Evolutionary conservation across 2,888 invertebrate genomes (phyloP).

Genomic region (Bellardia pandia): DNA sequence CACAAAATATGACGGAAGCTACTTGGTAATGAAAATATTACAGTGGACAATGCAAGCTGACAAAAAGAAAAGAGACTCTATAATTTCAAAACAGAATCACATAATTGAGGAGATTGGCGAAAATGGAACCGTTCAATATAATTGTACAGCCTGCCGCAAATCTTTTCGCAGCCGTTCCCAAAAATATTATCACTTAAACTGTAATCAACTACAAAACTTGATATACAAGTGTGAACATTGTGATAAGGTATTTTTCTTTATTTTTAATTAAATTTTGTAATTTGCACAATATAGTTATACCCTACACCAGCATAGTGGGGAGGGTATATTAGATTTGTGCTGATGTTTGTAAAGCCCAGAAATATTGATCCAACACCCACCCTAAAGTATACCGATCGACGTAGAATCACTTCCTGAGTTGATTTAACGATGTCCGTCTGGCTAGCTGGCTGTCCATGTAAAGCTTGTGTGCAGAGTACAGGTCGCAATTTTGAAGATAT

Average conservation of each 20-base stretch:
- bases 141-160: conserved; percentile 88
- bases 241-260: conserved; percentile 77
- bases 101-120: conserved; percentile 52
- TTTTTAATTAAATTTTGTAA: background rate
- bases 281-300: background rate
- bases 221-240: conserved; percentile 85
- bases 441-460: no score
- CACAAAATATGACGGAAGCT: conserved; percentile 5
- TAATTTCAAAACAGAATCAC: conserved; percentile 57
- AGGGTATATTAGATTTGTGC: no score
- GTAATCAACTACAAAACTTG: conserved; percentile 85
- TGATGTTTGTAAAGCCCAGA: no score
- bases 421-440: no score
- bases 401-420: no score
- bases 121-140: conserved; percentile 81
- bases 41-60: conserved; percentile 12
- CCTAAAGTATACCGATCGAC: no score
- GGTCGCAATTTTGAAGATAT: no score
- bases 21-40: background rate
- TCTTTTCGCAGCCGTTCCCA: conserved; percentile 88
- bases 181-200: conserved; percentile 88
- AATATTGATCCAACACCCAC: no score
- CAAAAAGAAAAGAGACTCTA: conserved; percentile 35
- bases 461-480: no score
- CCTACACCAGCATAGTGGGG: no score